Evolutionary conservation across 1,140 invertebrate species (phyloP), one percentile per base, ranked within the genome.

Genomic region (Nymphalis io): DNA sequence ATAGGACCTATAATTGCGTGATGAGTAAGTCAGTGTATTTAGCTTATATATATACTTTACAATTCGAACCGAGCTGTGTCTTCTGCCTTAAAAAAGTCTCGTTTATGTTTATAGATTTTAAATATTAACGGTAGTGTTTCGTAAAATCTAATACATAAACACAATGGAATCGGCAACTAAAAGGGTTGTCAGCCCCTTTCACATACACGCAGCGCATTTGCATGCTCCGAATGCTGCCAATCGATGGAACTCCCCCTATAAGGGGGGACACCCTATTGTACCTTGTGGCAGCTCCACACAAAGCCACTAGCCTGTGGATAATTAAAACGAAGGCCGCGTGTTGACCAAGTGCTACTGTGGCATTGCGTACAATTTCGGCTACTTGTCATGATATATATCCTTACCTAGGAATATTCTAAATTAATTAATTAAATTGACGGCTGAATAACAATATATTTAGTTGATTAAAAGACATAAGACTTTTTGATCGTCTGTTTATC

Each of bases 171-270:
- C 51, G 53, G 65, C 42, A n/a, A 60, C 61, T 64, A 70, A 70
- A 70, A 68, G 55, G 57, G 42, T 46, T 59, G 33, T 65, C 68
- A 48, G 44, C 55, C 53, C 46, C 55, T 60, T 60, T 64, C 57
- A 58, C 73, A 76, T 74, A 76, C 61, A 70, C 75, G 73, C 71
- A 75, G 75, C 84, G 82, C 83, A 84, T 85, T 85, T 85, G 83
- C 82, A 84, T 84, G 78, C 80, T 73, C 76, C 72, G 74, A 78
- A 79, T 68, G 70, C 74, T 68, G 70, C 72, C 80, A 85, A 85
- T 85, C 83, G 83, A 85, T 85, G 83, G 80, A 33, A 61, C 46
- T 21, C 65, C 57, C 68, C n/a, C 59, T 60, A 10, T 42, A 13
- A 48, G 4, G 53, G 44, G 39, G 66, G 23, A 62, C 60, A 55